A percentile compares a stretch with the other conserved stretches of the same genome.
phyloP scores from a whole-genome alignment of 2,888 invertebrate genomes.

The Morpho helenor region DNA sequence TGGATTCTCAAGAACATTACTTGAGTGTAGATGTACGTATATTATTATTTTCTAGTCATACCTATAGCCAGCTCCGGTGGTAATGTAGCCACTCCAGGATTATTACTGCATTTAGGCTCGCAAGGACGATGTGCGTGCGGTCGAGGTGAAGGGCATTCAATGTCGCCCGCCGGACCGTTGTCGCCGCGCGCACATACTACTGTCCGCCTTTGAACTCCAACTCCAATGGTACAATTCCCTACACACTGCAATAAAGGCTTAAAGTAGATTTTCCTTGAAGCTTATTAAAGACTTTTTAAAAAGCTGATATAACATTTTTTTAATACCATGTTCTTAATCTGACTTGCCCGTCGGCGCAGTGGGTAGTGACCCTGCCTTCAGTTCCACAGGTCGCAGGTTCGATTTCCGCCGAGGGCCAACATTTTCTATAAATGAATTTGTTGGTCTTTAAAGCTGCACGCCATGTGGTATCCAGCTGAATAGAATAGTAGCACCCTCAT shows the following conservation, averaged over 20 bases:
- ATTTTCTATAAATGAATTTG: too few species aligned
- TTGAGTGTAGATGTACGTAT: neutral
- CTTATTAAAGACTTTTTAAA: too few species aligned
- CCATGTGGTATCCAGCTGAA: too few species aligned
- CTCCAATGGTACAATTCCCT: conserved; percentile 52
- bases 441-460: too few species aligned
- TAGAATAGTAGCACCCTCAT: too few species aligned
- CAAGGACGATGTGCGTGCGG: conserved; percentile 50
- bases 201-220: conserved; percentile 66
- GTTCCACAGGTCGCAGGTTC: too few species aligned
- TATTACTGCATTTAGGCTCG: conserved; percentile 35
- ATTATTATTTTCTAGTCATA: conserved; percentile 19
- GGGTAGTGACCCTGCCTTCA: too few species aligned
- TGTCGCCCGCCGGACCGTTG: conserved; percentile 38
- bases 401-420: too few species aligned
- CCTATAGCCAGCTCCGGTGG: conserved; percentile 46
- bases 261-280: neutral
- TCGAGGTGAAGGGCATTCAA: conserved; percentile 54
- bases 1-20: too few species aligned
- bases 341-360: too few species aligned
- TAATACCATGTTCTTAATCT: too few species aligned
- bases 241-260: conserved; percentile 43
- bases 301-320: too few species aligned
- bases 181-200: conserved; percentile 68
- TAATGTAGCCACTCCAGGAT: conserved; percentile 21